phyloP scores from a whole-genome alignment of 2,888 invertebrate genomes.

The Epistrophella euchroma region DNA sequence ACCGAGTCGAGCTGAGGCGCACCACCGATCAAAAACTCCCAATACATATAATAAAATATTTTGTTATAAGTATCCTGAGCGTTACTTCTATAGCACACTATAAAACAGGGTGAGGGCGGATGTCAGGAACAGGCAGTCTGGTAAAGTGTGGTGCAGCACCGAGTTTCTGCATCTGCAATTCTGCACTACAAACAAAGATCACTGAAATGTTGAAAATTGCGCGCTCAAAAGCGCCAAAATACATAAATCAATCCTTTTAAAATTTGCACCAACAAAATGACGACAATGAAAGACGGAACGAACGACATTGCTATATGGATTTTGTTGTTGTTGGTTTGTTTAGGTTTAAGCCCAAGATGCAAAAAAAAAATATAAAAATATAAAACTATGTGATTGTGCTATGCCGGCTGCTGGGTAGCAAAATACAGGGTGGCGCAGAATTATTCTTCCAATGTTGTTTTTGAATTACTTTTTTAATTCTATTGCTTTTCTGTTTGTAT shows the following conservation, averaged over 20 bases:
- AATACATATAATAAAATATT: background rate
- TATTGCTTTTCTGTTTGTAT: no score
- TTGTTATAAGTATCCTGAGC: background rate
- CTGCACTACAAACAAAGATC: conserved; percentile 15
- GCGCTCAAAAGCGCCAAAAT: conserved; percentile 39
- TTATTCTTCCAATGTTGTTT: no score
- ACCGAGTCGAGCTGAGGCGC: background rate
- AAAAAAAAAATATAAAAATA: conserved; percentile 12
- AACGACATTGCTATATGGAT: conserved; percentile 33
- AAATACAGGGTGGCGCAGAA: no score
- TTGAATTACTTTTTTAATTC: no score
- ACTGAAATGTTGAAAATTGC: conserved; percentile 46
- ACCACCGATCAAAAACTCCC: background rate
- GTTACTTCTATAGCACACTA: background rate
- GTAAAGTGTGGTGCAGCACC: background rate
- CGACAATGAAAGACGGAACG: conserved; percentile 39
- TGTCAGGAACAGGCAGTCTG: conserved; percentile 38
- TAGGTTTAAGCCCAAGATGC: conserved; percentile 21
- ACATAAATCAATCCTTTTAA: conserved; percentile 67
- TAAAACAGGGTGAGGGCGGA: conserved; percentile 48
- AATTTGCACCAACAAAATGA: conserved; percentile 63
- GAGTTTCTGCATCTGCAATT: background rate
- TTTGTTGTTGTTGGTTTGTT: conserved; percentile 9
- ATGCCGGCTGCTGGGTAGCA: conserved; percentile 12
- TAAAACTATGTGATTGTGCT: conserved; percentile 5